Base-by-base conservation (phyloP, 2,888 invertebrate genomes). In the Capitulum mitella region DNA sequence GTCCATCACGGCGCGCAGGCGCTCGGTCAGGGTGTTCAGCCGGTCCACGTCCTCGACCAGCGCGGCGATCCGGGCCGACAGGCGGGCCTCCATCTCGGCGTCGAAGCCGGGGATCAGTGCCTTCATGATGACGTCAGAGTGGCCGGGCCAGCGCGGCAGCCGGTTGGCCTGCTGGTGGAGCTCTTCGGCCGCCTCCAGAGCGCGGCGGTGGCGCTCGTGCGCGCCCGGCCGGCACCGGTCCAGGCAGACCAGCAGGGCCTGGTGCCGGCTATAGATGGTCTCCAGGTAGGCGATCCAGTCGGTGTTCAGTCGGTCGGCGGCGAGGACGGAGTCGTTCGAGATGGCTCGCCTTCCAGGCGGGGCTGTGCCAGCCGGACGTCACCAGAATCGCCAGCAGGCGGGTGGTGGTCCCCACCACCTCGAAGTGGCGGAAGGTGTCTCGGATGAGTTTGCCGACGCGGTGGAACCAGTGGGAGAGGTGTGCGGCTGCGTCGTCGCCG, bases 91-190 rank as follows among this genome's bases (percentile, higher is more conserved):
- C 70, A 70, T 70, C 1, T 22, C 37, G 0, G 26, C 22, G 26
- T 70, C 40, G 26, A 70, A 70, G 3, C 40, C 70, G 37, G 70
- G 70, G 3, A 70, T 70, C 26, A 70, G 40, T 8, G 70, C 70
- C 40, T 70, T 70, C 70, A 70, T 70, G 70, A 70, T 37, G 8
- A 70, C 70, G 70, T 70, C 70, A 8, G 70, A 26, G 26, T 5
- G 19, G 8, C 70, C 70, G 26, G 12, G 26, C 70, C 70, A 70
- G 70, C 70, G 70, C 12, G 70, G 70, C 40, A 70, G 26, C 26
- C 40, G 19, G 40, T 70, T 37, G 16, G 22, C 10, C 26, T 70
- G 26, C 14, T 26, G 37, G 5, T 37, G 40, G 0, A 70, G 14
- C 3, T 1, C 3, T 10, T 70, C 37, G 40, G 22, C 70, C 1